A percentile compares a stretch with the other conserved stretches of the same genome.
Evolutionary conservation across 2,113 vertebrate species (phyloP).

Genomic region (Cochlearius cochlearius): DNA sequence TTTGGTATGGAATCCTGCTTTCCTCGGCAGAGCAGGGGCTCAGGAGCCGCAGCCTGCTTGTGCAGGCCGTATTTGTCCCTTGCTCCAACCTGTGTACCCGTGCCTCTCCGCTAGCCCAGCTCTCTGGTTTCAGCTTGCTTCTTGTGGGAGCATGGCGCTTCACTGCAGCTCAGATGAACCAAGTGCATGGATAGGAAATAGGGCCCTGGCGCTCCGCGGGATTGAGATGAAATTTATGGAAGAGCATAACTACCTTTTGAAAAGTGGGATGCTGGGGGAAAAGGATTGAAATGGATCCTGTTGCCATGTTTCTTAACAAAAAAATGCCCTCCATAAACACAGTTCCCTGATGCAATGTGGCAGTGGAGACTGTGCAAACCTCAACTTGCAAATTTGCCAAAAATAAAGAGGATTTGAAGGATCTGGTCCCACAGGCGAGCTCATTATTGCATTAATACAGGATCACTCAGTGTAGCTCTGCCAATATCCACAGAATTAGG

Average conservation of each 20-base stretch:
- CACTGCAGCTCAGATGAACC: neutral
- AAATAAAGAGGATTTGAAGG: neutral
- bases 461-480: neutral
- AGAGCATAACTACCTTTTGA: neutral
- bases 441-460: constrained; percentile 25
- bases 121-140: neutral
- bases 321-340: neutral
- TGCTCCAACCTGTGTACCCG: neutral
- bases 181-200: neutral
- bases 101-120: neutral
- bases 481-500: neutral
- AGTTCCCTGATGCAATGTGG: neutral
- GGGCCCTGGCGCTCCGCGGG: neutral
- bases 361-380: neutral
- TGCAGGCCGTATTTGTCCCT: neutral
- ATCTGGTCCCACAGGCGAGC: neutral
- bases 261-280: neutral
- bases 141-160: neutral
- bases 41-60: neutral
- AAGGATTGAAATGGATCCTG: neutral
- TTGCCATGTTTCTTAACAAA: constrained; percentile 16
- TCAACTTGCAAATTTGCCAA: neutral
- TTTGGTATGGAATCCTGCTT: neutral
- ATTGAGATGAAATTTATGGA: neutral
- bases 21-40: neutral